phyloP scores from a whole-genome alignment of 2,113 vertebrate genomes.

The Leucosticte australis region DNA sequence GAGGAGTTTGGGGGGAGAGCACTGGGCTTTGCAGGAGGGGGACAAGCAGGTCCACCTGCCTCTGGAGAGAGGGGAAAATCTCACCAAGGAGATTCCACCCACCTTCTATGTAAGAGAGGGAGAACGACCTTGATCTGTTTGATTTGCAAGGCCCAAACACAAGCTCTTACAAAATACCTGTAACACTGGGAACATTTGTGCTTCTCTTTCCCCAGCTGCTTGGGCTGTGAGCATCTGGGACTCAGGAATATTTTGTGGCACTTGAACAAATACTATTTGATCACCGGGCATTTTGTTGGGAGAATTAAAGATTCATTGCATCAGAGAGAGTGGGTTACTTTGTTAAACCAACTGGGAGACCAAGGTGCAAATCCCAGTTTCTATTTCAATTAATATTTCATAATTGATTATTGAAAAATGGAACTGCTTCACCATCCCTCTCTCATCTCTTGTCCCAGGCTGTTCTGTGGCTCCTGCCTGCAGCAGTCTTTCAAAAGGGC shows the following conservation, averaged over 20 bases:
- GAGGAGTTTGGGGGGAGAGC: not conserved
- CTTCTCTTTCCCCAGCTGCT: not conserved
- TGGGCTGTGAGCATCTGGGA: fast-evolving
- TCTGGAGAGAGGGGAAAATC: not conserved
- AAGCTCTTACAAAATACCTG: not conserved
- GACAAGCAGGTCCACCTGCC: not conserved
- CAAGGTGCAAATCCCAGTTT: not conserved
- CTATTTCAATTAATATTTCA: not conserved
- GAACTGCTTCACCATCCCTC: not conserved
- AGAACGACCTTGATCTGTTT: not conserved
- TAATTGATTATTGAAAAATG: not conserved
- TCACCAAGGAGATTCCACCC: not conserved
- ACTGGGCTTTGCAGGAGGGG: not conserved
- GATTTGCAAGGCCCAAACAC: not conserved
- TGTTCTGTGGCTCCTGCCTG: not conserved
- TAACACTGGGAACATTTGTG: not conserved
- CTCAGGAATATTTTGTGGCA: not conserved
- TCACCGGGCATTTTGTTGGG: not conserved
- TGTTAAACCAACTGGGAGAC: not conserved
- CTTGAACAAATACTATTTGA: not conserved
- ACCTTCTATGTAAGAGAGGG: not conserved
- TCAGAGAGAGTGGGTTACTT: not conserved
- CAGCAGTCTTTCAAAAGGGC: not conserved
- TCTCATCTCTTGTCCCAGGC: not conserved
- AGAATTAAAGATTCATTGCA: not conserved